phyloP scores from a whole-genome alignment of 2,113 vertebrate species.

The Thalassoma bifasciatum region DNA sequence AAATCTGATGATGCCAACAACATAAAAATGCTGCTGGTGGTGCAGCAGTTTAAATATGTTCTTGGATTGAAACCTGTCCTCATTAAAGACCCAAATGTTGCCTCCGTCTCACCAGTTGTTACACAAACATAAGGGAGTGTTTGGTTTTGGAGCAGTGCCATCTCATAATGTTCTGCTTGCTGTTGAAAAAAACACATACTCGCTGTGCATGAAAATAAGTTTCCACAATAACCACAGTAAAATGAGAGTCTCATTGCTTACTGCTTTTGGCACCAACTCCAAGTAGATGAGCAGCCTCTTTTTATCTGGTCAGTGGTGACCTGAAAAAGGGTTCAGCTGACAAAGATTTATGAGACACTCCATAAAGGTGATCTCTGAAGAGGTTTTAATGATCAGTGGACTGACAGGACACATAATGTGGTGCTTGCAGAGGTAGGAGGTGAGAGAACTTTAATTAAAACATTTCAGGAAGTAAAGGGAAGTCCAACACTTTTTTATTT shows the following conservation, averaged over 20 bases:
- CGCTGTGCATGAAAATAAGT: slow-evolving; percentile 10
- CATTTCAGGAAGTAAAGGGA: background rate
- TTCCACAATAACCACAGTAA: slow-evolving; percentile 22
- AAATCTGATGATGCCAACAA: background rate
- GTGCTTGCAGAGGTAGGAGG: background rate
- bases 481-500: background rate
- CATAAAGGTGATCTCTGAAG: slow-evolving; percentile 20
- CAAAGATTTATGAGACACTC: slow-evolving; percentile 30
- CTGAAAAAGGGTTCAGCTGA: slow-evolving; percentile 22
- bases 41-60: background rate
- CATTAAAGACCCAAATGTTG: background rate
- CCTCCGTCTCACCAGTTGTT: background rate
- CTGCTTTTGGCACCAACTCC: slow-evolving; percentile 29
- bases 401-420: slow-evolving; percentile 24
- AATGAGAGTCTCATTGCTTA: background rate
- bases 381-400: slow-evolving; percentile 21
- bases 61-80: background rate
- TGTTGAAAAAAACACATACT: slow-evolving; percentile 4
- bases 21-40: background rate
- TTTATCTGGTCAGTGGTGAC: slow-evolving; percentile 7
- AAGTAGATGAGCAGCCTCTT: slow-evolving; percentile 3
- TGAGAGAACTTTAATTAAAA: slow-evolving; percentile 11
- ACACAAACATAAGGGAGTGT: background rate
- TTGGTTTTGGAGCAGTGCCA: slow-evolving; percentile 1
- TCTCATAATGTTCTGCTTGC: background rate